A percentile compares a stretch with the other conserved stretches of the same genome.
Conservation (phyloP, 2,797 vertebrate species). For the Scyliorhinus canicula region DNA sequence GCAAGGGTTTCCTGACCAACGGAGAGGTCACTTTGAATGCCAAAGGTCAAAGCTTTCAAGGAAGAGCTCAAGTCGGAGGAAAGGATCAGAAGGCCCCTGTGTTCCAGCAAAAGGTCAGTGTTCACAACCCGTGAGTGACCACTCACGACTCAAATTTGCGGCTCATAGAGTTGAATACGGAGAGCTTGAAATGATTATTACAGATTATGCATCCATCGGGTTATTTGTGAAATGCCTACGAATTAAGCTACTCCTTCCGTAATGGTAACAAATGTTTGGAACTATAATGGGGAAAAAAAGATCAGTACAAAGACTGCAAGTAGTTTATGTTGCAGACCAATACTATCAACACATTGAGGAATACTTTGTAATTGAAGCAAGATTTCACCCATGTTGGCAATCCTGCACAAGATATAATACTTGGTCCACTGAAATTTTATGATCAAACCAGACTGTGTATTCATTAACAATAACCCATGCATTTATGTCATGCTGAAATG, state of each 20-base stretch:
- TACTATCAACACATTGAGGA: background rate
- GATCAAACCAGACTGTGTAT: background rate
- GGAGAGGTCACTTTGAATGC: slow-evolving; percentile 41
- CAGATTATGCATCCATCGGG: background rate
- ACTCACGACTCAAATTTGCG: background rate
- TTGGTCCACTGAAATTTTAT: background rate
- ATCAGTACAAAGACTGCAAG: background rate
- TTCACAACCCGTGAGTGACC: background rate
- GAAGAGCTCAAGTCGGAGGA: background rate
- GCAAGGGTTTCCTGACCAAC: slow-evolving; percentile 29
- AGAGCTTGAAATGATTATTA: background rate
- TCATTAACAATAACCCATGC: background rate
- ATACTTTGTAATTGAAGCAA: background rate
- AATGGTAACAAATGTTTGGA: background rate
- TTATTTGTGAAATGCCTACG: no score
- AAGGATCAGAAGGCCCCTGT: background rate
- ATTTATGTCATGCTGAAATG: background rate
- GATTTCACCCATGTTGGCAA: background rate
- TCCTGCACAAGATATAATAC: background rate
- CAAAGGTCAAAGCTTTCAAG: slow-evolving; percentile 48
- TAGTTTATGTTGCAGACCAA: background rate
- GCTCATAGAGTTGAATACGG: background rate
- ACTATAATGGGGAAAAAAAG: background rate
- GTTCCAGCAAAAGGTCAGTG: background rate
- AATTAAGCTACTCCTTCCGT: background rate